A percentile compares a stretch with the other conserved stretches of the same genome.
These are phyloP conservation scores for Chironomus tepperi DNA, from an alignment of 1,140 invertebrate genomes.

Conservation along the genomic window DNA sequence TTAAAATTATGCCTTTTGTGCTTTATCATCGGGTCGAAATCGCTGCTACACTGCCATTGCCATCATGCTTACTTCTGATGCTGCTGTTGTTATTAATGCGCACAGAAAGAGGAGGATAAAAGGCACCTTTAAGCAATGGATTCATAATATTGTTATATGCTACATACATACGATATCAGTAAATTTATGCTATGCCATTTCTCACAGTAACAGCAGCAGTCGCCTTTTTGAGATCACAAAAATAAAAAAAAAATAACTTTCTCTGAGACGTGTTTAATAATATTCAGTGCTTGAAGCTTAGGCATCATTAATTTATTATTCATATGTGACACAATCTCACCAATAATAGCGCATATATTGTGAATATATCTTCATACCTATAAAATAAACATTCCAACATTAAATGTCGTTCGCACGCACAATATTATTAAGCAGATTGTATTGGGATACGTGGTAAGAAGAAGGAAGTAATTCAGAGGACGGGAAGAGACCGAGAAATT, in stretches of 20 bases:
- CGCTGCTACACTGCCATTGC: neutral
- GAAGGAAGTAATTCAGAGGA: neutral
- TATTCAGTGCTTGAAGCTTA: neutral
- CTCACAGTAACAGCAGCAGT: neutral
- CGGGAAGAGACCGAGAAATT: too few relatives aligned
- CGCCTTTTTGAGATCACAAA: neutral
- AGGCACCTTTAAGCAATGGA: neutral
- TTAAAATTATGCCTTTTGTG: neutral
- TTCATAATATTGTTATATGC: neutral
- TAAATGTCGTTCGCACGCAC: neutral
- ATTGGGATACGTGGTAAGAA: neutral
- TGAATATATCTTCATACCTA: neutral
- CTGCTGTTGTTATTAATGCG: neutral
- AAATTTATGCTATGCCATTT: slow-evolving; percentile 2
- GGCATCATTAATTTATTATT: slow-evolving; percentile 15
- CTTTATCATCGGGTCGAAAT: neutral
- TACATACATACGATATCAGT: neutral
- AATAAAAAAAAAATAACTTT: neutral
- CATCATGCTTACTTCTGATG: neutral
- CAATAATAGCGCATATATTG: too few relatives aligned
- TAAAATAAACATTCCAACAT: neutral
- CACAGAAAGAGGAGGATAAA: neutral
- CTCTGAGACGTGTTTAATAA: neutral
- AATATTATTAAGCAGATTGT: neutral
- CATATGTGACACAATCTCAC: neutral